Conservation (phyloP, 2,797 vertebrate species). For the Megaceryle alcyon region DNA sequence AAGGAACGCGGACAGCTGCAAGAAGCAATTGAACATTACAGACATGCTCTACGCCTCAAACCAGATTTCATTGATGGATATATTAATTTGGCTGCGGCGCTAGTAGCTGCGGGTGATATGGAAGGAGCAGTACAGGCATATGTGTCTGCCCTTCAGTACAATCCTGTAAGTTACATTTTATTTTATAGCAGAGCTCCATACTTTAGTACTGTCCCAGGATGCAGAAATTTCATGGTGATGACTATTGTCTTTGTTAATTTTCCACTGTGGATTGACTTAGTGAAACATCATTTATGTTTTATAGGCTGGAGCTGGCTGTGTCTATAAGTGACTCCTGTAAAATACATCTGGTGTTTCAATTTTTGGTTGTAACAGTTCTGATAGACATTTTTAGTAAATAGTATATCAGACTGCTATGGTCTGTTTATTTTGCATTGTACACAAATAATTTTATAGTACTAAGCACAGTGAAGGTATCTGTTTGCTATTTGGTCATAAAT, state of each 20-base stretch:
- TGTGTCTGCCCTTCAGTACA: slow-evolving; percentile 98
- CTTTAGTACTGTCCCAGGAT: not conserved
- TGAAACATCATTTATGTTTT: not conserved
- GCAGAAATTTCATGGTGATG: not conserved
- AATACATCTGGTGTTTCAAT: not conserved
- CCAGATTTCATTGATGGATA: slow-evolving; percentile 99
- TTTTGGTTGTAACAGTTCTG: not conserved
- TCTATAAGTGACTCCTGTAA: not conserved
- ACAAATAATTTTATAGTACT: not conserved
- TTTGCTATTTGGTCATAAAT: not conserved
- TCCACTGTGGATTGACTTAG: not conserved
- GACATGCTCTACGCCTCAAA: slow-evolving; percentile 95
- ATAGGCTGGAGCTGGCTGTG: not conserved
- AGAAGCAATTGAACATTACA: slow-evolving; percentile 98
- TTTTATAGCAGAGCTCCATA: not conserved
- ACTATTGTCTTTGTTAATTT: not conserved
- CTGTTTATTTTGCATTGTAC: not conserved
- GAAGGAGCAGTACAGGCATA: slow-evolving; percentile 99
- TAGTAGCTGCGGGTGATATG: slow-evolving; percentile 99
- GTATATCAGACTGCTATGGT: not conserved
- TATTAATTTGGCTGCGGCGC: slow-evolving; percentile 96
- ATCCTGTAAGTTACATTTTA: slow-evolving; percentile 87
- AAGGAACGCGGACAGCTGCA: slow-evolving; percentile 98
- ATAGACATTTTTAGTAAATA: not conserved
- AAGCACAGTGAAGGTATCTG: not conserved